Percentiles rank a stretch among this genome's conserved stretches.
These are phyloP conservation scores for Cassiopea andromeda DNA, from an alignment of 30 jellyfish, hydroid and myxozoan species.

Conservation along the genomic window DNA sequence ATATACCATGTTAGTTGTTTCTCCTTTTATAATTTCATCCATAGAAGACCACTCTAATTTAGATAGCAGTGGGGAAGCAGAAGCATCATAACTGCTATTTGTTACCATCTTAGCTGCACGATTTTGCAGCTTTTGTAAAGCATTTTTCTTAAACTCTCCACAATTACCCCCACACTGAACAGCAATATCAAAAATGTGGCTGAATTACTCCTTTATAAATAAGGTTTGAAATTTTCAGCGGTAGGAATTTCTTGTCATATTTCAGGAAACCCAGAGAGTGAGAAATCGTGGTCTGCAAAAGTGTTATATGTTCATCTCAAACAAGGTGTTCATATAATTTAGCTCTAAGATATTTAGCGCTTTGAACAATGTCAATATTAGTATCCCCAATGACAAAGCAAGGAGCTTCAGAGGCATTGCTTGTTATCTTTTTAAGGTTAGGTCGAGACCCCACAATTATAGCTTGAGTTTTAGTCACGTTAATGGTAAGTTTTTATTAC, in stretches of 20 bases:
- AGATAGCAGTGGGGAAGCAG: neutral
- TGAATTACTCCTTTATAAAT: neutral
- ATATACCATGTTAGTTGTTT: neutral
- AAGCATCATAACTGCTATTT: constrained; percentile 2
- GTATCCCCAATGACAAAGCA: neutral
- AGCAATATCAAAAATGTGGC: constrained; percentile 23
- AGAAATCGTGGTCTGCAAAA: neutral
- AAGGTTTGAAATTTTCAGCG: neutral
- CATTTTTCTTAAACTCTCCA: neutral
- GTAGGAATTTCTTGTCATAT: neutral
- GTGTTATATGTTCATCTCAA: neutral
- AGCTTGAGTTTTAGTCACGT: neutral
- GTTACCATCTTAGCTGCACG: neutral
- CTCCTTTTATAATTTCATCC: neutral
- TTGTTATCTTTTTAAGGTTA: neutral
- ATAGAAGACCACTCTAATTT: neutral
- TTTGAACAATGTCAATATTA: neutral
- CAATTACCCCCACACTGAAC: constrained; percentile 9
- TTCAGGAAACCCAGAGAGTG: neutral
- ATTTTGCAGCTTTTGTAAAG: neutral
- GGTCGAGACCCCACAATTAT: neutral
- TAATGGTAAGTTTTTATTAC: neutral
- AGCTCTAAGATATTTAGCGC: neutral
- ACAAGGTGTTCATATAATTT: neutral
- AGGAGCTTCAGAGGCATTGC: too few relatives aligned